These are phyloP conservation scores for Calonectris borealis DNA, from an alignment of 2,113 vertebrate species.

Conservation along the genomic window DNA sequence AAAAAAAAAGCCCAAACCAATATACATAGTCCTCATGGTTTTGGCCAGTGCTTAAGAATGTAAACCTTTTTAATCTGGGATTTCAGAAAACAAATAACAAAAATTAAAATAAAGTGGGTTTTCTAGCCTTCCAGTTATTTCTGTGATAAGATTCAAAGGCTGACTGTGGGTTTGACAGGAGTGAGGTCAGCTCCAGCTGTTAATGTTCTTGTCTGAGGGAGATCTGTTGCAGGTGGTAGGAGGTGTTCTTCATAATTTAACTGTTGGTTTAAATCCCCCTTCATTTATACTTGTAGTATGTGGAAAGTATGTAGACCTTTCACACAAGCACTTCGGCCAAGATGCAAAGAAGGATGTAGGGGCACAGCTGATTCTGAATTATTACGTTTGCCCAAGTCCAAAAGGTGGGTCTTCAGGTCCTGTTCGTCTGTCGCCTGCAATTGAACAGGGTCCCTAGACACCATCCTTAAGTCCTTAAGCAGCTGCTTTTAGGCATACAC, in stretches of 20 bases:
- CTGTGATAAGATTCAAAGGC: not conserved
- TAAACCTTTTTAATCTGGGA: slow-evolving; percentile 22
- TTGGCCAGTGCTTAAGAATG: slow-evolving; percentile 32
- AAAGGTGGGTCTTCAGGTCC: not conserved
- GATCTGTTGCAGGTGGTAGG: not conserved
- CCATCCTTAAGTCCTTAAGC: not conserved
- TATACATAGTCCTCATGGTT: not conserved
- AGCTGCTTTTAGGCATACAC: not conserved
- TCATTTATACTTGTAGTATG: not conserved
- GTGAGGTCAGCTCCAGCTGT: not conserved
- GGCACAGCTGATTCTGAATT: not conserved
- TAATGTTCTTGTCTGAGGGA: not conserved
- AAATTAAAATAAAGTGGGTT: not conserved
- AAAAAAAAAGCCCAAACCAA: not conserved
- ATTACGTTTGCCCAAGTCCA: accelerated
- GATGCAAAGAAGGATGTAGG: not conserved
- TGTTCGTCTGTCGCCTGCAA: not conserved
- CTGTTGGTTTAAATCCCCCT: not conserved
- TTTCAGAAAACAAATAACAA: slow-evolving; percentile 18
- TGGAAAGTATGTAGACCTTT: not conserved
- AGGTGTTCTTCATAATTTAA: not conserved
- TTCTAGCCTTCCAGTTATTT: not conserved
- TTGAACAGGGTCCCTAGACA: not conserved
- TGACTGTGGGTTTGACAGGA: not conserved
- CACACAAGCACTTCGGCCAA: not conserved